Base-by-base conservation (phyloP, 2,797 vertebrate genomes). In the Pteronotus mesoamericanus region DNA sequence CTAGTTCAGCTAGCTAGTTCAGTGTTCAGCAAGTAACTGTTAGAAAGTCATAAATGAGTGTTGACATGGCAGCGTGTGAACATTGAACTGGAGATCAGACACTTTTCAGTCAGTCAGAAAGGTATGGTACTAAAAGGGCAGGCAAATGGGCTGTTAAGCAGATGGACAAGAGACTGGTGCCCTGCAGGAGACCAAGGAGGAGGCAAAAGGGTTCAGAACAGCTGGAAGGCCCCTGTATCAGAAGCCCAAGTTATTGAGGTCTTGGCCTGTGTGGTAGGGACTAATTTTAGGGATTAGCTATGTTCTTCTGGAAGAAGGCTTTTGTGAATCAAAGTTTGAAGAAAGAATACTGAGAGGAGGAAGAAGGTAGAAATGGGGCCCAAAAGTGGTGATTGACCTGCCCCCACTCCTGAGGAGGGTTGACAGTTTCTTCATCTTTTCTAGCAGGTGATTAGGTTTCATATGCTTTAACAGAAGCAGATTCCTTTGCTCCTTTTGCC, bases 11-110 rank as follows among this genome's bases (percentile, higher is more conserved):
- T 64, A 79, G 19, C 85, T n/a, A 80, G 34, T 85, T 83, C 37
- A 82, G 2, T 61, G 53, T 89, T 93, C 7, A 91, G 51, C 51
- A 95, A 94, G 61, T 89, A 90, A 42, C 44, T 96, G 46, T 48
- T 75, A 83, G 44, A 86, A 94, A 91, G 42, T 96, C 34, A 79
- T 92, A 91, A 93, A 39, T 85, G 71, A 94, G 15, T 94, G 46
- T 91, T 94, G 88, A 92, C 84, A 94, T 79, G 39, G 34, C 37
- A 94, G 14, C 37, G 32, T 92, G 51, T 91, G 34, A 86, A 48
- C n/a, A 53, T 69, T 55, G 61, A 68, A 61, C 68, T 57, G 2
- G 77, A 46, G 15, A n/a, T 26, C 66, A 93, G 15, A 39, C 19
- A 64, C 14, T 88, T 93, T 92, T 53, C 87, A 64, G 87, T 71